Evolutionary conservation across 2,888 invertebrate genomes (phyloP).

Genomic region (Thelaira solivaga): DNA sequence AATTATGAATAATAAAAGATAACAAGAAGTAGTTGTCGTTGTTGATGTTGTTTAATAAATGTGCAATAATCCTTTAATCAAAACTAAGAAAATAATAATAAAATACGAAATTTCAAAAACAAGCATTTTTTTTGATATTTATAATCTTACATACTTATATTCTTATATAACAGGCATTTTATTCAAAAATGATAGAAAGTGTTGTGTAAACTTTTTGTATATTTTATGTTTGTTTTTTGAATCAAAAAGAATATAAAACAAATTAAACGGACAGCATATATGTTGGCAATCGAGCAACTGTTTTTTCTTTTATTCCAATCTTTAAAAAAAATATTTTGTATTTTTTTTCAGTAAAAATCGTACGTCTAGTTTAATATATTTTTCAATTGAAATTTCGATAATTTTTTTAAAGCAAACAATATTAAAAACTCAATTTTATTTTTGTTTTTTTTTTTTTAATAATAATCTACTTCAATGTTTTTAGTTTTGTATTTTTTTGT

Average conservation of each 20-base stretch:
- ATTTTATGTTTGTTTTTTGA: slow-evolving; percentile 72
- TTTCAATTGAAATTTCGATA: slow-evolving; percentile 67
- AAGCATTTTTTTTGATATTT: slow-evolving; percentile 57
- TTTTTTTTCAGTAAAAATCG: slow-evolving; percentile 39
- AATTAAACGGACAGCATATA: slow-evolving; percentile 76
- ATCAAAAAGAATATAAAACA: slow-evolving; percentile 56
- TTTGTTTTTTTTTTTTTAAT: slow-evolving; percentile 27
- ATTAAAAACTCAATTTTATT: slow-evolving; percentile 19
- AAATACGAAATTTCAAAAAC: slow-evolving; percentile 66
- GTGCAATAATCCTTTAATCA: slow-evolving; percentile 71
- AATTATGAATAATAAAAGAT: slow-evolving; percentile 52
- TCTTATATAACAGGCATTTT: slow-evolving; percentile 11
- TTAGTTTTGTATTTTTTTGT: slow-evolving; percentile 1
- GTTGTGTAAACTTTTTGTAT: slow-evolving; percentile 67
- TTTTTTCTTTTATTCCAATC: slow-evolving; percentile 45
- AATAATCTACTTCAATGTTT: slow-evolving; percentile 21
- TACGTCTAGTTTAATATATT: slow-evolving; percentile 41
- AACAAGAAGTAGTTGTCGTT: slow-evolving; percentile 74
- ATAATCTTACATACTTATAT: slow-evolving; percentile 55
- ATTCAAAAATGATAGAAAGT: slow-evolving; percentile 55
- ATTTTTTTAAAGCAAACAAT: slow-evolving; percentile 58
- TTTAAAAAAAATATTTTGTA: slow-evolving; percentile 37
- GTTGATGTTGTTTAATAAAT: slow-evolving; percentile 76
- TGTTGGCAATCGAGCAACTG: slow-evolving; percentile 78
- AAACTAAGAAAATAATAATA: slow-evolving; percentile 63